Conservation (phyloP, 2,888 invertebrate species). For the Nemoura dubitans region DNA sequence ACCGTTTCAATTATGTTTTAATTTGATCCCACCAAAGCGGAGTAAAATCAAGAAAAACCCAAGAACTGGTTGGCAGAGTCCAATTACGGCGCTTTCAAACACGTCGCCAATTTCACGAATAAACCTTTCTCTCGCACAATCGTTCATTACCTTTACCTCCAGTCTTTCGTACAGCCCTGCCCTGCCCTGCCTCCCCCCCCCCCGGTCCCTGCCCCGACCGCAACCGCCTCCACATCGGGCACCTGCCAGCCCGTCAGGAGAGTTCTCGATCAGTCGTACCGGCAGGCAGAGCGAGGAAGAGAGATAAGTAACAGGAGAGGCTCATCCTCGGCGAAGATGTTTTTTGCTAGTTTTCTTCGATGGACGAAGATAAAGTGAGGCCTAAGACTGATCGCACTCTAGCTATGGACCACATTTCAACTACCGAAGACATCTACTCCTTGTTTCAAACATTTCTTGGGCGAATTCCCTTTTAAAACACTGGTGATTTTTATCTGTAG, state of each 20-base stretch:
- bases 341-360: constrained; percentile 28
- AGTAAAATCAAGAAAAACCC: neutral
- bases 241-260: neutral
- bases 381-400: constrained; percentile 18
- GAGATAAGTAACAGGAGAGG: neutral
- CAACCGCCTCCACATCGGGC: neutral
- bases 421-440: neutral
- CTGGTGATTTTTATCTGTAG: neutral
- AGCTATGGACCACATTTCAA: constrained; percentile 10
- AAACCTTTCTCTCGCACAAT: neutral
- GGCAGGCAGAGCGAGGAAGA: neutral
- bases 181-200: neutral
- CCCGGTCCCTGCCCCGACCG: neutral
- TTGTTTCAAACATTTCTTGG: neutral
- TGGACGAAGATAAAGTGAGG: constrained; percentile 36
- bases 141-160: constrained; percentile 4
- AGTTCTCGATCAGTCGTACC: constrained; percentile 20
- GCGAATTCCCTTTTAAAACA: neutral
- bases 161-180: neutral
- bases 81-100: neutral
- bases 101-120: neutral
- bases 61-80: neutral
- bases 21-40: neutral
- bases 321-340: neutral
- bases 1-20: neutral